Percentiles rank a stretch among this genome's conserved stretches.
Evolutionary conservation across 2,888 invertebrate genomes (phyloP).

Genomic region (Eledone cirrhosa): DNA sequence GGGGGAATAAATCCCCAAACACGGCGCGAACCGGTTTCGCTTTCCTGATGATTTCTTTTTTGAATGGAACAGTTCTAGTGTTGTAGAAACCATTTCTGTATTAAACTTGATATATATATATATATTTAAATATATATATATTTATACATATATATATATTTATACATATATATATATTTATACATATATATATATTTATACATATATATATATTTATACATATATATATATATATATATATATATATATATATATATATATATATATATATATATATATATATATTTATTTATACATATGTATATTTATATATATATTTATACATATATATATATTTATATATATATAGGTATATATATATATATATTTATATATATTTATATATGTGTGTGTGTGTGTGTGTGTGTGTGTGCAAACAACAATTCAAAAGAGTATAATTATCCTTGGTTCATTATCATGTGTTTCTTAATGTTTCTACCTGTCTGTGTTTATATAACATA

Average conservation of each 20-base stretch:
- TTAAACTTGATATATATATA: too few relatives aligned
- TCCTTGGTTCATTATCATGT: too few relatives aligned
- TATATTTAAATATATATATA: background rate
- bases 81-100: too few relatives aligned
- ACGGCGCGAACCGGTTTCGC: background rate
- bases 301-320: background rate
- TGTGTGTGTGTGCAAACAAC: too few relatives aligned
- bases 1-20: background rate
- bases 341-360: background rate
- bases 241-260: background rate
- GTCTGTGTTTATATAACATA: too few relatives aligned
- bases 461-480: too few relatives aligned
- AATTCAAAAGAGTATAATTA: too few relatives aligned
- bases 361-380: background rate
- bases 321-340: too few relatives aligned
- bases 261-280: background rate
- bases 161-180: background rate
- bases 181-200: background rate
- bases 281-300: too few relatives aligned
- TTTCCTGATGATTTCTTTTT: too few relatives aligned
- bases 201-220: background rate
- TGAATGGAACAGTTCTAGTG: too few relatives aligned
- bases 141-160: background rate
- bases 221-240: background rate
- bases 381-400: background rate